Conservation (phyloP, 2,113 vertebrate genomes). For the Nestor notabilis region DNA sequence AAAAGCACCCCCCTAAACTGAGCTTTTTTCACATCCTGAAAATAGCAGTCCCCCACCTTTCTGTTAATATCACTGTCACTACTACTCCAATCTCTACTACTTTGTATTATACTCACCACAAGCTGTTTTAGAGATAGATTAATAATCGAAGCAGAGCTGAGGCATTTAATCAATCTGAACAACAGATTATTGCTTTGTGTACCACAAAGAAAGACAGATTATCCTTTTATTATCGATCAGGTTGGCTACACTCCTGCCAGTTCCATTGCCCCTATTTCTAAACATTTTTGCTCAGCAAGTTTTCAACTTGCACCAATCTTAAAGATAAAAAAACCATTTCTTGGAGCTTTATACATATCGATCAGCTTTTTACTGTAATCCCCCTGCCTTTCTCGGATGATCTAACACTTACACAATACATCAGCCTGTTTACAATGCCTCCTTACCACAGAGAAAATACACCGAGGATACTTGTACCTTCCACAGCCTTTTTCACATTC, state of each 20-base stretch:
- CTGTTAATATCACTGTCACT: not conserved
- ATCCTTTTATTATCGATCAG: slow-evolving; percentile 70
- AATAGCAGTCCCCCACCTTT: not conserved
- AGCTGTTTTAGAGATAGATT: slow-evolving; percentile 53
- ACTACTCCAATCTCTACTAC: not conserved
- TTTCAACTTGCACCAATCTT: slow-evolving; percentile 24
- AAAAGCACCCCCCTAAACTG: not conserved
- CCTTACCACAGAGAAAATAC: not conserved
- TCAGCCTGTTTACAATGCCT: not conserved
- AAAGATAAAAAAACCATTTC: slow-evolving; percentile 20
- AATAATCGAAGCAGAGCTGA: slow-evolving; percentile 30
- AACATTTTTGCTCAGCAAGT: slow-evolving; percentile 63
- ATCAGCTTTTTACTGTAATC: not conserved
- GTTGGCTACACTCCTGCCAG: not conserved
- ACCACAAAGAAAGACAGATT: slow-evolving; percentile 62
- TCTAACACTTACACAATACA: not conserved
- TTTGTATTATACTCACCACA: slow-evolving; percentile 18
- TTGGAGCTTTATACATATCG: not conserved
- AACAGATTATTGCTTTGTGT: slow-evolving; percentile 63
- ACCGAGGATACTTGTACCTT: not conserved
- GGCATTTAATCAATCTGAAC: slow-evolving; percentile 65
- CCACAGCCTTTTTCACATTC: not conserved
- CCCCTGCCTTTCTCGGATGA: not conserved
- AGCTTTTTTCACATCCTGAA: not conserved
- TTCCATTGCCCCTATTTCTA: slow-evolving; percentile 4